Evolutionary conservation across 2,888 invertebrate species (phyloP).

Genomic region (Eupeodes latifasciatus): DNA sequence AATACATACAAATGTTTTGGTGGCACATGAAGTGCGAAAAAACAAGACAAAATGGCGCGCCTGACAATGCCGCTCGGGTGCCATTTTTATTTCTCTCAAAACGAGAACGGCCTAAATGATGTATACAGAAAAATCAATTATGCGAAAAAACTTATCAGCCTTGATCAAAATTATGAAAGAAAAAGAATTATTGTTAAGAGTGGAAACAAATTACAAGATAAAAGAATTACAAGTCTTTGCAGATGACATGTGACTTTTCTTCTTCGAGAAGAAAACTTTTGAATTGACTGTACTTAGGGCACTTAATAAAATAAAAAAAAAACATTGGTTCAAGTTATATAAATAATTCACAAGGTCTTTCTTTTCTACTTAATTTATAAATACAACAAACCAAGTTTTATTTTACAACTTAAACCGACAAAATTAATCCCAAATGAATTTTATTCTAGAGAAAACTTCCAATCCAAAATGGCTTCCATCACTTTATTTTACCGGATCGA

Average conservation of each 20-base stretch:
- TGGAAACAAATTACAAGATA: neutral
- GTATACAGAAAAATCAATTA: conserved; percentile 30
- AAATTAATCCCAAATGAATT: neutral
- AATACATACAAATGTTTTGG: conserved; percentile 11
- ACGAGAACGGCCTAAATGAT: neutral
- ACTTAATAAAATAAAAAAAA: neutral
- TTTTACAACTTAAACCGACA: neutral
- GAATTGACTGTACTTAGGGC: conserved; percentile 57
- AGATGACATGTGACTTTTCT: neutral
- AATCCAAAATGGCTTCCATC: conserved; percentile 33
- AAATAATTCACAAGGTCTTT: neutral
- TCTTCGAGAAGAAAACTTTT: conserved; percentile 13
- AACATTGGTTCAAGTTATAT: neutral
- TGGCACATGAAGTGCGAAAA: conserved; percentile 33
- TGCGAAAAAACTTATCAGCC: neutral
- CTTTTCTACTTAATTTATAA: neutral
- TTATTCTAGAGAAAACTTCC: neutral
- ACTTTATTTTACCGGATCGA: neutral
- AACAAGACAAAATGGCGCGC: conserved; percentile 78
- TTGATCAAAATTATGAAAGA: neutral
- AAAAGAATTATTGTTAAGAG: neutral
- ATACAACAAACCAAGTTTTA: neutral
- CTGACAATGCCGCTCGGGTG: conserved; percentile 62
- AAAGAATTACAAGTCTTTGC: neutral
- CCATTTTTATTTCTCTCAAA: conserved; percentile 59